Conservation (phyloP, 2,113 vertebrate genomes). For the Trematocara variabile region DNA sequence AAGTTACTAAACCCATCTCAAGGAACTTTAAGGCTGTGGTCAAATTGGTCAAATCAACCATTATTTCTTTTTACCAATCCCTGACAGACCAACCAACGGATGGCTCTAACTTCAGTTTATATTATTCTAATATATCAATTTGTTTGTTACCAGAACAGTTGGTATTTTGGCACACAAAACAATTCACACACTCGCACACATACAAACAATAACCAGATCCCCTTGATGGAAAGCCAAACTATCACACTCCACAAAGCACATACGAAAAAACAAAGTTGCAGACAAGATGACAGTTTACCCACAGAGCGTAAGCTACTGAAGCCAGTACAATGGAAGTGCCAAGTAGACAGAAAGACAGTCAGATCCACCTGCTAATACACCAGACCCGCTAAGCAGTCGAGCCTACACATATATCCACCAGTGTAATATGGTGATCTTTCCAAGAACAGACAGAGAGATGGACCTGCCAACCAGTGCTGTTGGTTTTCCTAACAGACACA, state of each 20-base stretch:
- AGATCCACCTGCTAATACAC: constrained; percentile 54
- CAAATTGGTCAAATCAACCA: neutral
- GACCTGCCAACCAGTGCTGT: constrained; percentile 22
- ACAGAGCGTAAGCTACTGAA: constrained; percentile 12
- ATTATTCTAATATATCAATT: constrained; percentile 35
- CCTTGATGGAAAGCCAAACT: constrained; percentile 17
- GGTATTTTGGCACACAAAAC: constrained; percentile 8
- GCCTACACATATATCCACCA: constrained; percentile 27
- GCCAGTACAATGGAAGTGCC: constrained; percentile 16
- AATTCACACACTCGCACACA: neutral
- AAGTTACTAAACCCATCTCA: neutral
- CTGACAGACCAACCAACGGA: constrained; percentile 21
- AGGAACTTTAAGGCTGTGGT: neutral
- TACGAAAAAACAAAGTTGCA: constrained; percentile 34
- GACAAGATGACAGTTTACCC: constrained; percentile 36
- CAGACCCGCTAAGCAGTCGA: constrained; percentile 34
- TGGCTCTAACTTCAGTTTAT: constrained; percentile 13
- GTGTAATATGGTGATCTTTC: constrained; percentile 24
- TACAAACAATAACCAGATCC: constrained; percentile 29
- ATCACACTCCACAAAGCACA: constrained; percentile 25
- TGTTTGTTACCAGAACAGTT: constrained; percentile 25
- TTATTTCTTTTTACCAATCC: neutral
- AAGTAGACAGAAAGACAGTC: constrained; percentile 46
- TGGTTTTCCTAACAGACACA: constrained; percentile 23
- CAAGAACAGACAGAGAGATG: constrained; percentile 30